phyloP scores from a whole-genome alignment of 1,140 invertebrate species.

The Eupristina koningsbergeri region DNA sequence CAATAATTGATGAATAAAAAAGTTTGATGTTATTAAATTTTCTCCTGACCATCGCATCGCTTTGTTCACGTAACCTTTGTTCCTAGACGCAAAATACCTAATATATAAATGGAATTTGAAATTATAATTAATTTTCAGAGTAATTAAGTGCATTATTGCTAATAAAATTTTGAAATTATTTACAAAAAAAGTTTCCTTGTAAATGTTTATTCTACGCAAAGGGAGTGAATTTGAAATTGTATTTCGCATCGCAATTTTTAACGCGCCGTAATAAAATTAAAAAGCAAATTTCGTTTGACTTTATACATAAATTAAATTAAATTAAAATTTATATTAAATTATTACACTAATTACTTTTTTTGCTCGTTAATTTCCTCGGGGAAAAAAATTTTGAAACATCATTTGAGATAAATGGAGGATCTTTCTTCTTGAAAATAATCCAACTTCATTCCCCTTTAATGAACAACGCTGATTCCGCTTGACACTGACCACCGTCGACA shows the following conservation, averaged over 20 bases:
- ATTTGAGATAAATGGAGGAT: neutral
- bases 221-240: no score
- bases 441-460: neutral
- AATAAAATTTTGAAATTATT: neutral
- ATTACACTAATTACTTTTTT: no score
- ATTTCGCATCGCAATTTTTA: no score
- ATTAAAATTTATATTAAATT: no score
- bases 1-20: neutral
- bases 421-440: neutral
- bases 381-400: neutral
- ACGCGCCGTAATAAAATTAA: no score
- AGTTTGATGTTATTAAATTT: conserved; percentile 17
- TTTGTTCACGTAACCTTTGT: neutral
- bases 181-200: neutral
- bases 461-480: neutral
- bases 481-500: neutral
- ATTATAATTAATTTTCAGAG: neutral
- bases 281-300: no score
- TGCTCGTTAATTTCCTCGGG: no score
- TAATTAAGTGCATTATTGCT: neutral
- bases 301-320: no score
- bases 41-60: neutral
- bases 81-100: neutral
- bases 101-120: neutral
- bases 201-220: no score